phyloP scores from a whole-genome alignment of 1,140 invertebrate genomes.

The Agrypnia vestita region DNA sequence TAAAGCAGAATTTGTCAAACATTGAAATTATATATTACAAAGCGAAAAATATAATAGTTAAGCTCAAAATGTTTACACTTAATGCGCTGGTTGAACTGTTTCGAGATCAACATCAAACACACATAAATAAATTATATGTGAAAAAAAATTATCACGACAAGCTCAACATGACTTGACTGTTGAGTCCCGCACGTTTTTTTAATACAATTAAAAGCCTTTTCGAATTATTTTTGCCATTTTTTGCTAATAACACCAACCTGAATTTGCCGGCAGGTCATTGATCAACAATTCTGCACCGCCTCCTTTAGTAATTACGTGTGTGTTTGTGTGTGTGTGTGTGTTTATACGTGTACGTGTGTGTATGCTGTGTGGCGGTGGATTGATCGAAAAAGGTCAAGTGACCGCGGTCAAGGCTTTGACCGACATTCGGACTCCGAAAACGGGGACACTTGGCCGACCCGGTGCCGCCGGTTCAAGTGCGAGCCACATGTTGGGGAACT shows the following conservation, averaged over 20 bases:
- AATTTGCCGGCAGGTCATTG: conserved; percentile 3
- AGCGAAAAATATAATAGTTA: no score
- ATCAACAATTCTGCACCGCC: not conserved
- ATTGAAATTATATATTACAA: no score
- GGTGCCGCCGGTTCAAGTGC: not conserved
- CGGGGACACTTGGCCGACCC: conserved; percentile 14
- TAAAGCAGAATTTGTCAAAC: no score
- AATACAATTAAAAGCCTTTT: not conserved
- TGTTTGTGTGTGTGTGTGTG: not conserved
- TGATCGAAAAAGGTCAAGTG: conserved; percentile 34
- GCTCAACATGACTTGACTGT: not conserved
- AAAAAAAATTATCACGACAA: conserved; percentile 1
- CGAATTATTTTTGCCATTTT: not conserved
- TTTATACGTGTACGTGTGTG: not conserved
- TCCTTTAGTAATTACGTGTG: conserved; percentile 8
- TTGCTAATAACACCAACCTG: not conserved
- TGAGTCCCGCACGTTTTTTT: not conserved
- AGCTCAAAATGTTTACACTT: no score
- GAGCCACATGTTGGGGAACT: no score
- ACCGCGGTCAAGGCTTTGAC: conserved; percentile 31
- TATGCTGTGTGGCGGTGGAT: conserved; percentile 13
- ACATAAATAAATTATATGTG: no score
- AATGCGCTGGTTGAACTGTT: not conserved
- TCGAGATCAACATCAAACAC: not conserved
- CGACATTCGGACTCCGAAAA: conserved; percentile 20